Evolutionary conservation across 2,113 vertebrate genomes (phyloP).

Genomic region (Rhineura floridana): DNA sequence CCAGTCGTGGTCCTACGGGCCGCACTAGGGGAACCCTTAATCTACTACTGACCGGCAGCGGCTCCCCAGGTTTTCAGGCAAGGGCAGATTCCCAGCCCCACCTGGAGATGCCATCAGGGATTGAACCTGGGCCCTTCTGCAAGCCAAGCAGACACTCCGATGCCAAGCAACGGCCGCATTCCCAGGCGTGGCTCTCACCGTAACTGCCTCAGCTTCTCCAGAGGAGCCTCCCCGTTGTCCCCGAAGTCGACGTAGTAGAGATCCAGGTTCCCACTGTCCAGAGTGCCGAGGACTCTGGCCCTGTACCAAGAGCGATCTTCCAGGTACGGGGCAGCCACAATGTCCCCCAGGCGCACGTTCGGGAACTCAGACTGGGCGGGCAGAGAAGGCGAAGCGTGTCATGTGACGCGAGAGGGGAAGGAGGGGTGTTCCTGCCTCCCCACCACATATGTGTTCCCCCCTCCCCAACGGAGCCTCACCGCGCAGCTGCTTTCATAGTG

Average conservation of each 20-base stretch:
- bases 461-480: conserved; percentile 61
- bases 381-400: rapidly evolving
- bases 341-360: conserved; percentile 79
- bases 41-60: no score
- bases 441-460: no score
- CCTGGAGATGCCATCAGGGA: neutral
- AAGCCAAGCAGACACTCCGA: no score
- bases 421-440: neutral
- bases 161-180: no score
- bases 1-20: no score
- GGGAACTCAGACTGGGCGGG: neutral
- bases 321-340: conserved; percentile 84
- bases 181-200: conserved; percentile 71
- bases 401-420: neutral
- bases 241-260: conserved; percentile 92
- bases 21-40: no score
- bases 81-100: no score
- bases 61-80: no score
- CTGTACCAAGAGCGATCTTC: conserved; percentile 83
- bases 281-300: conserved; percentile 79
- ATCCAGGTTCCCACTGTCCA: conserved; percentile 79
- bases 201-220: conserved; percentile 78
- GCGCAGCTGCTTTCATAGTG: conserved; percentile 72
- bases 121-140: no score
- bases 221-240: conserved; percentile 81